Evolutionary conservation across 2,113 vertebrate genomes (phyloP), one percentile per base, ranked within the genome.

Genomic region (Cyanistes caeruleus): DNA sequence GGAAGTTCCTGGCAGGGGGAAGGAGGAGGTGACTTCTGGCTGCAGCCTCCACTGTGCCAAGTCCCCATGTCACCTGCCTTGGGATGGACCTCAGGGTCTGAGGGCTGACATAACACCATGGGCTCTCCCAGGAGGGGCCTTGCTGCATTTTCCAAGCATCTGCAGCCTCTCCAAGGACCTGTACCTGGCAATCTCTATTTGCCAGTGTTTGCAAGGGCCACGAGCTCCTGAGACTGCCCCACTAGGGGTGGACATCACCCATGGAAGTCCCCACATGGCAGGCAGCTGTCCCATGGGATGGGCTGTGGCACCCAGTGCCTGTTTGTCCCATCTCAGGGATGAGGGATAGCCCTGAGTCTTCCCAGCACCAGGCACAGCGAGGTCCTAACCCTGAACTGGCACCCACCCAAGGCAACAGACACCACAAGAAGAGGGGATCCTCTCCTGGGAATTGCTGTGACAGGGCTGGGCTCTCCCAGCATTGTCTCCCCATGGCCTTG

Each of bases 51-150:
- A 48, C 31, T 12, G 4, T 15, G 24, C 63, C 25, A 3, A 65
- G 28, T 52, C 9, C 28, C 11, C 19, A 0, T 0, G 19, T 43
- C 2, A 4, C 23, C 14, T 20, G 7, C 28, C 1, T 1, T 7
- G 7, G 16, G 7, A 25, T 53, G 31, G n/a, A 75, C 10, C 27
- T 85, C 56, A 15, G 37, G 1, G 1, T n/a, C 1, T 64, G 27
- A 52, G 33, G 13, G 39, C 13, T 75, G 56, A 44, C 21, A 18
- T 10, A 85, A 46, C 39, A 64, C 15, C 9, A 3, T 7, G 11
- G 10, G 28, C 3, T 41, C 43, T 86, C 67, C 35, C 33, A 65
- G 73, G 44, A 73, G 28, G 15, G 43, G 2, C 6, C 13, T 74
- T 31, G 6, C 16, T 62, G 25, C 37, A 8, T 60, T 22, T 23